These are phyloP conservation scores for Drosophila carrolli DNA, from an alignment of 1,140 invertebrate genomes.

Conservation along the genomic window DNA sequence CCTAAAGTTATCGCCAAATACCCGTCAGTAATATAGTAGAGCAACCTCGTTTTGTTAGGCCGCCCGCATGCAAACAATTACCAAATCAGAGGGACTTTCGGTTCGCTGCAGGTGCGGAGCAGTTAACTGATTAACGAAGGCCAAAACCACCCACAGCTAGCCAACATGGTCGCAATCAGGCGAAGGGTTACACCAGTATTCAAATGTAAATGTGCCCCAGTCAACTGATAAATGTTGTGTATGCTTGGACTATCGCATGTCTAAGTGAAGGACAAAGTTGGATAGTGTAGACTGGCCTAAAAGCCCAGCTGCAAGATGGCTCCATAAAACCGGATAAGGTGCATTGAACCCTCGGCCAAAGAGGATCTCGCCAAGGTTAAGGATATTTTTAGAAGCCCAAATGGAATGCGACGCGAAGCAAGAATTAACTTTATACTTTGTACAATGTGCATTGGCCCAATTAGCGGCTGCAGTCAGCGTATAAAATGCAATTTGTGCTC, in stretches of 20 bases:
- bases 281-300: not conserved
- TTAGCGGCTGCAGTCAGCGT: conserved; percentile 55
- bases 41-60: conserved; percentile 24
- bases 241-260: conserved; percentile 1
- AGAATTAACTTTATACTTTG: conserved; percentile 26
- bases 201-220: conserved; percentile 11
- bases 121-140: conserved; percentile 34
- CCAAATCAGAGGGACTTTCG: conserved; percentile 34
- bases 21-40: conserved; percentile 27
- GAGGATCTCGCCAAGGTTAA: conserved; percentile 53
- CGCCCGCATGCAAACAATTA: conserved; percentile 39
- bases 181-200: conserved; percentile 20
- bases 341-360: conserved; percentile 42
- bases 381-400: conserved; percentile 68
- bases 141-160: conserved; percentile 31
- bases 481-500: conserved; percentile 44
- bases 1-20: conserved; percentile 30
- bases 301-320: conserved; percentile 14
- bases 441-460: conserved; percentile 65
- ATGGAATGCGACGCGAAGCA: conserved; percentile 35
- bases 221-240: conserved; percentile 1
- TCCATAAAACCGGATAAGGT: conserved; percentile 21
- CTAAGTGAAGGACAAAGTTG: conserved; percentile 21
- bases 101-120: conserved; percentile 26
- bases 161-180: conserved; percentile 2